These are phyloP conservation scores for Mohoua ochrocephala DNA, from an alignment of 2,113 vertebrate genomes.

Conservation along the genomic window DNA sequence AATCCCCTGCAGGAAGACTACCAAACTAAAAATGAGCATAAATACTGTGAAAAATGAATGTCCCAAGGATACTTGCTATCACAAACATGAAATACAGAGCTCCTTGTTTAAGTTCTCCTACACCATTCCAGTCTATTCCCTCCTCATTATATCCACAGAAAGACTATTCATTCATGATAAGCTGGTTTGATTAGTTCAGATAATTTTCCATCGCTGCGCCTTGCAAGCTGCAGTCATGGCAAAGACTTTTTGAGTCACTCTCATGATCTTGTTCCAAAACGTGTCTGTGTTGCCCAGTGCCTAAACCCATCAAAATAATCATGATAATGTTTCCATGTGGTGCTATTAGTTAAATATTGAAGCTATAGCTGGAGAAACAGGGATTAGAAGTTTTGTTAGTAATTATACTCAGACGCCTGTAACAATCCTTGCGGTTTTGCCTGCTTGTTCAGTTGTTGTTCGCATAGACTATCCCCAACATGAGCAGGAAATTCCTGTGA, in stretches of 20 bases:
- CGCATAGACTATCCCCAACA: neutral
- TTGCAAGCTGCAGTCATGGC: neutral
- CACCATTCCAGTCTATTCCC: neutral
- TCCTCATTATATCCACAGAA: slow-evolving; percentile 32
- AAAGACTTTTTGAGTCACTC: neutral
- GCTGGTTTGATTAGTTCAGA: neutral
- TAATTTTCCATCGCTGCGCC: neutral
- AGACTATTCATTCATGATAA: slow-evolving; percentile 29
- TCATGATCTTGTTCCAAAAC: neutral
- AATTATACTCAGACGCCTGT: slow-evolving; percentile 1
- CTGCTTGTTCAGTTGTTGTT: neutral
- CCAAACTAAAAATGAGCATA: neutral
- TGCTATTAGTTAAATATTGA: neutral
- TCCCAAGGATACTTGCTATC: neutral
- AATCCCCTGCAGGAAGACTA: neutral
- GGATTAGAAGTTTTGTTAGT: neutral
- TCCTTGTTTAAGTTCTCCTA: slow-evolving; percentile 10
- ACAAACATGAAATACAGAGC: neutral
- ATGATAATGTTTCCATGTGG: neutral
- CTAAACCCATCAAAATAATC: neutral
- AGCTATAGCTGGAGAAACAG: neutral
- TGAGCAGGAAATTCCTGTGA: neutral
- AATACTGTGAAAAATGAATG: neutral
- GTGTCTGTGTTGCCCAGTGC: neutral
- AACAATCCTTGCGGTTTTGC: neutral